Evolutionary conservation across 92 coral and sea anemone genomes (phyloP), one percentile per base, ranked within the genome.

Genomic region (Phymanthus crucifer): DNA sequence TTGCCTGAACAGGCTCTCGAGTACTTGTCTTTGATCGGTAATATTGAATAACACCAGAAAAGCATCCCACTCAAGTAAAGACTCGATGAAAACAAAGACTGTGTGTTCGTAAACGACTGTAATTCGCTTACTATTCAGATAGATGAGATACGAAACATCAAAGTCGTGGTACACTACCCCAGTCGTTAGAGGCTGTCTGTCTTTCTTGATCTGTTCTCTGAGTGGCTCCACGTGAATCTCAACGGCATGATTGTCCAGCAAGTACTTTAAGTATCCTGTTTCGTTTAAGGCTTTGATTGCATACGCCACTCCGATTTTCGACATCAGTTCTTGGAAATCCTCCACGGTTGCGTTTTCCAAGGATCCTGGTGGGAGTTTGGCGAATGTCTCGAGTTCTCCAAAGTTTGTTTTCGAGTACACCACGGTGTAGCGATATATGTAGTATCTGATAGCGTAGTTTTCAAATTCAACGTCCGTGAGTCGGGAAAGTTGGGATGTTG

Each of bases 331-430:
- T 10, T 40, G 17, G 58, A 89, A 85, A 43, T 81, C 80, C 18
- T 72, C 24, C 10, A 89, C 87, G 8, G 84, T 89, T 17, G 84
- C 54, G 45, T 76, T 78, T 5, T 54, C 23, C 32, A 89, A 69
- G 21, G 71, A 75, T 19, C 71, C 87, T 21, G 54, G 72, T 19
- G 80, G 66, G 24, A 35, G 72, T 33, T 58, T 78, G 26, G 84
- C 40, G 40, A 70, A 76, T 0, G 1, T 34, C 23, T 84, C 92
- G 35, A 81, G 73, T 32, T 81, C 78, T 0, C 37, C 66, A 6
- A 72, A 26, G 24, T 73, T 85, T 13, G 68, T 45, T 21, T 78
- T 56, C 37, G 70, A 35, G 24, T 81, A 34, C 34, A 27, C 70
- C 33, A 0, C 33, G 38, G 78, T 78, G 66, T 89, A 89, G 69